Conservation (phyloP, 1,140 invertebrate species). For the Cephus cinctus region DNA sequence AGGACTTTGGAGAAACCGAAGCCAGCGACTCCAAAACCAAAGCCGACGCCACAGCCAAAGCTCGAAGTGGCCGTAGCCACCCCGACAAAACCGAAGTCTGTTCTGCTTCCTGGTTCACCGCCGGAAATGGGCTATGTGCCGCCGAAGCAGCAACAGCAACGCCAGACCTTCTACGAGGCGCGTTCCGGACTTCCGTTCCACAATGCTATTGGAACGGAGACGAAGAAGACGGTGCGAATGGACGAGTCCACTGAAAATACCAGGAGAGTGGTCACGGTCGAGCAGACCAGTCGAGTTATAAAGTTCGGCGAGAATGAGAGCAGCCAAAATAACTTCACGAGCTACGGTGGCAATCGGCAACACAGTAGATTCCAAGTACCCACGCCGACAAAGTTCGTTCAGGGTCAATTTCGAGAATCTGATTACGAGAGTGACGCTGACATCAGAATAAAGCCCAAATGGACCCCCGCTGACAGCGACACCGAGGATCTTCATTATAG, state of each 20-base stretch:
- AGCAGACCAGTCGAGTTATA: slow-evolving; percentile 68
- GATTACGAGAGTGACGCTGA: slow-evolving; percentile 73
- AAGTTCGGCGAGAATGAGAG: slow-evolving; percentile 61
- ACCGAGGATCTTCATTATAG: slow-evolving; percentile 62
- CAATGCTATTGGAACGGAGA: slow-evolving; percentile 64
- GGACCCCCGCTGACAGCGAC: slow-evolving; percentile 62
- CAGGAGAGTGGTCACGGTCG: slow-evolving; percentile 64
- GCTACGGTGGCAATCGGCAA: slow-evolving; percentile 51
- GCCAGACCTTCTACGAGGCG: slow-evolving; percentile 55
- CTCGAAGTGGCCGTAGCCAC: slow-evolving; percentile 38
- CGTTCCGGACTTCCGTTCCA: slow-evolving; percentile 56
- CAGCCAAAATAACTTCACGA: slow-evolving; percentile 34
- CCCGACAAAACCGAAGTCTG: slow-evolving; percentile 45
- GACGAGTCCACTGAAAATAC: slow-evolving; percentile 67
- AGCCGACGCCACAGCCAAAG: slow-evolving; percentile 41
- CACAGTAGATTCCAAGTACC: slow-evolving; percentile 54
- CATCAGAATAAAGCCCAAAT: slow-evolving; percentile 60
- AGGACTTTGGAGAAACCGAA: slow-evolving; percentile 37
- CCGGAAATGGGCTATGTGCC: slow-evolving; percentile 62
- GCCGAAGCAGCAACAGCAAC: slow-evolving; percentile 45
- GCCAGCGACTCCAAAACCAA: slow-evolving; percentile 50
- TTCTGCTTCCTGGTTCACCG: slow-evolving; percentile 61
- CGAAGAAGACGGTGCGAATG: slow-evolving; percentile 67
- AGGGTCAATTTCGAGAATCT: slow-evolving; percentile 67
- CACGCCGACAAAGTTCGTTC: slow-evolving; percentile 67